These are phyloP conservation scores for Polyodon spathula DNA, from an alignment of 2,113 vertebrate species.

Conservation along the genomic window DNA sequence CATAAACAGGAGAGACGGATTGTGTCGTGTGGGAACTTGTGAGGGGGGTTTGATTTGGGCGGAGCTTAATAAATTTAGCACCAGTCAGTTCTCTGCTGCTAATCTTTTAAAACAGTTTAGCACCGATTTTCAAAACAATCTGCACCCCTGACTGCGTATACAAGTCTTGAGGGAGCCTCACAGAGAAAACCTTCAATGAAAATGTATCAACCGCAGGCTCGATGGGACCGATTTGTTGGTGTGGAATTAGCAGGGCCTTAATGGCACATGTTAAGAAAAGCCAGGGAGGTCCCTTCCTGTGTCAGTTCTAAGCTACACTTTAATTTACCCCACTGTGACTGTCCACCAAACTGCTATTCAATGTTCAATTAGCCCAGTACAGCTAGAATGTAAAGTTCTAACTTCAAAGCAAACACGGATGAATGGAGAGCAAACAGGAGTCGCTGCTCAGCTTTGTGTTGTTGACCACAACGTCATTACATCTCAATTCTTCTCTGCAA, in stretches of 20 bases:
- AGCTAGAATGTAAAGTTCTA: constrained; percentile 38
- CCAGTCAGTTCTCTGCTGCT: too few species aligned
- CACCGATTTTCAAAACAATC: too few species aligned
- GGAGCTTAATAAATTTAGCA: too few species aligned
- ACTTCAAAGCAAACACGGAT: constrained; percentile 43
- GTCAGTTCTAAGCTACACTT: constrained; percentile 7
- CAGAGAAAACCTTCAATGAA: too few species aligned
- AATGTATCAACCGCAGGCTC: neutral
- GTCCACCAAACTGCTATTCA: constrained; percentile 20
- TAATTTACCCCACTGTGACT: constrained; percentile 5
- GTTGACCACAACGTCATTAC: constrained; percentile 5
- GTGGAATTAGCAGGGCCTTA: neutral
- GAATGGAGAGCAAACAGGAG: constrained; percentile 31
- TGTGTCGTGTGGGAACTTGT: too few species aligned
- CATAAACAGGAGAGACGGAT: too few species aligned
- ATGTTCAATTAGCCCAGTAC: constrained; percentile 39
- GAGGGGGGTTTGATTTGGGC: too few species aligned
- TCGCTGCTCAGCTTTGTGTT: constrained; percentile 18
- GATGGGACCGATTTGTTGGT: neutral
- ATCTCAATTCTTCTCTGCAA: constrained; percentile 12
- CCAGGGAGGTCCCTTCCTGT: neutral
- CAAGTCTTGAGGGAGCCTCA: too few species aligned
- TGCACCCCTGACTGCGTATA: too few species aligned
- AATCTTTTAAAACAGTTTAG: too few species aligned
- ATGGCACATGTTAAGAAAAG: neutral